A percentile compares a stretch with the other conserved stretches of the same genome.
Evolutionary conservation across 2,113 vertebrate species (phyloP).

Genomic region (Hippoglossus stenolepis): DNA sequence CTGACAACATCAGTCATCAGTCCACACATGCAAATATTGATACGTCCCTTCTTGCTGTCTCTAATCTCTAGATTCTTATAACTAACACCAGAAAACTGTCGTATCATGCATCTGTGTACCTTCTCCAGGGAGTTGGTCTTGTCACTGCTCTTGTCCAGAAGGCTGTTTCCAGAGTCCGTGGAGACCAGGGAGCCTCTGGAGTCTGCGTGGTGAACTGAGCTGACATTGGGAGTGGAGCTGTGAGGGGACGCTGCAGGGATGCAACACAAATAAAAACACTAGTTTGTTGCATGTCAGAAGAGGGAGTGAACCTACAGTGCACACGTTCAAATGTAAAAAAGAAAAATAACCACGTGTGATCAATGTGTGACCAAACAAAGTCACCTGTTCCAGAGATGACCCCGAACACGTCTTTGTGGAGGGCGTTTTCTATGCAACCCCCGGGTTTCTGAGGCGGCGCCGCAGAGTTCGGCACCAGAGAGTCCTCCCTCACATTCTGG

Average conservation of each 20-base stretch:
- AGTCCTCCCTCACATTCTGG: conserved; percentile 89
- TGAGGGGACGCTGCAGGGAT: conserved; percentile 89
- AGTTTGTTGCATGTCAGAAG: not conserved
- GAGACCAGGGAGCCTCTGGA: conserved; percentile 96
- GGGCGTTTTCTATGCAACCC: conserved; percentile 87
- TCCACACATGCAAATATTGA: not conserved
- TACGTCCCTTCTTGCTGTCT: no score
- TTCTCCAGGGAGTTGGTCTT: conserved; percentile 94
- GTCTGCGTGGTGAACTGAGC: conserved; percentile 89
- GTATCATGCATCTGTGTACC: conserved; percentile 76
- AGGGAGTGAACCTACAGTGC: no score
- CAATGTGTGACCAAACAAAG: conserved; percentile 2
- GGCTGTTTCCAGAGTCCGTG: conserved; percentile 94
- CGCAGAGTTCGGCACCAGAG: conserved; percentile 77
- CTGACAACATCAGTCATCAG: not conserved
- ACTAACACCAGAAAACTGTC: not conserved
- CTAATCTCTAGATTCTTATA: no score
- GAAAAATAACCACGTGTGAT: no score
- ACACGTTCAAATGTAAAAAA: no score
- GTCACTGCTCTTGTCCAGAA: conserved; percentile 90
- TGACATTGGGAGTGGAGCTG: conserved; percentile 90
- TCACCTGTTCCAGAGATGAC: conserved; percentile 95
- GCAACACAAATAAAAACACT: not conserved
- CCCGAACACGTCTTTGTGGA: conserved; percentile 95
- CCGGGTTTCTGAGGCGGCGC: conserved; percentile 90